Conservation (phyloP, 2,797 vertebrate genomes). For the Nannoperca australis region DNA sequence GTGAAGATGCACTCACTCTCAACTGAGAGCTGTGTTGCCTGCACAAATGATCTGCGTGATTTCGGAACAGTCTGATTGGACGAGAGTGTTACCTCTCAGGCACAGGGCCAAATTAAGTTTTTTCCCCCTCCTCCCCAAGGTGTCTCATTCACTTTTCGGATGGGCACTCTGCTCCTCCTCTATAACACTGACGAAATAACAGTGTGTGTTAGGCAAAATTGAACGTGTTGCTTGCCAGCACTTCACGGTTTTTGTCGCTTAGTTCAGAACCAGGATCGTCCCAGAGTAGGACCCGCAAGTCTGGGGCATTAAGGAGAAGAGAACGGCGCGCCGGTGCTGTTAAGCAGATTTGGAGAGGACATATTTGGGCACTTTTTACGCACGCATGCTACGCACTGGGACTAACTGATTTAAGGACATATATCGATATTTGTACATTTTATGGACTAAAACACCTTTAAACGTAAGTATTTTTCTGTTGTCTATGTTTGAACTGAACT, state of each 20-base stretch:
- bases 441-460: slow-evolving; percentile 74
- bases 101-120: slow-evolving; percentile 58
- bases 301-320: slow-evolving; percentile 57
- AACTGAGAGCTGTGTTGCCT: slow-evolving; percentile 19
- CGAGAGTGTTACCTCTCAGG: slow-evolving; percentile 48
- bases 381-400: slow-evolving; percentile 76
- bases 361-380: slow-evolving; percentile 77
- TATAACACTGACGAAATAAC: slow-evolving; percentile 90
- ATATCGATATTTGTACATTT: slow-evolving; percentile 48
- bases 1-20: background rate
- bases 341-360: slow-evolving; percentile 57
- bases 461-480: slow-evolving; percentile 67
- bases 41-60: slow-evolving; percentile 22
- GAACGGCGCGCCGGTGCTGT: slow-evolving; percentile 40
- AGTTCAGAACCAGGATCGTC: slow-evolving; percentile 74
- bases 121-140: slow-evolving; percentile 56
- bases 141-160: slow-evolving; percentile 88
- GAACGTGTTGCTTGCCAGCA: slow-evolving; percentile 88
- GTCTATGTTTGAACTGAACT: background rate
- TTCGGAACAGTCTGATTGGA: slow-evolving; percentile 47
- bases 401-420: slow-evolving; percentile 67
- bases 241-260: slow-evolving; percentile 80
- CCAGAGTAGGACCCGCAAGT: slow-evolving; percentile 72
- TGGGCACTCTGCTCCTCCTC: slow-evolving; percentile 91
- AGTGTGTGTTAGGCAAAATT: slow-evolving; percentile 91